Evolutionary conservation across 1,140 invertebrate species (phyloP).

Genomic region (Lordiphosa stackelbergi): DNA sequence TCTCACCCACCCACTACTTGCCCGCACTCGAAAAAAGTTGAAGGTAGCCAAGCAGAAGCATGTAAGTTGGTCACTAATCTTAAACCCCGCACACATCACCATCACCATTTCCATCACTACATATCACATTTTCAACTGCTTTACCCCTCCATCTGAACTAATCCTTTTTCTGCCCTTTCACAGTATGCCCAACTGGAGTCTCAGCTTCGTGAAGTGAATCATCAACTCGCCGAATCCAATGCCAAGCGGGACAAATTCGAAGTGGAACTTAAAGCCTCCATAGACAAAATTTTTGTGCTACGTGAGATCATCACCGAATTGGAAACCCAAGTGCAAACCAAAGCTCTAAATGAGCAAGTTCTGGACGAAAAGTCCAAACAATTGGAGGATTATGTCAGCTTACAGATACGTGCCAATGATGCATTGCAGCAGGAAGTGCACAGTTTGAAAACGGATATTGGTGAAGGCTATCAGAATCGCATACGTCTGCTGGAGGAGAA

Average conservation of each 20-base stretch:
- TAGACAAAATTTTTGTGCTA: constrained; percentile 84
- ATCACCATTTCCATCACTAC: not conserved
- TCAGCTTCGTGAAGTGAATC: constrained; percentile 83
- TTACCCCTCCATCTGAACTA: not conserved
- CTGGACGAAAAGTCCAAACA: constrained; percentile 69
- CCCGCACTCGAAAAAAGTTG: constrained; percentile 48
- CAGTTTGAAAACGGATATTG: constrained; percentile 77
- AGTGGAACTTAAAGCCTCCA: constrained; percentile 82
- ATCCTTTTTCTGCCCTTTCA: constrained; percentile 8
- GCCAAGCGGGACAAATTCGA: constrained; percentile 81
- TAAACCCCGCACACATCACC: constrained; percentile 20
- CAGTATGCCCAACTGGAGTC: constrained; percentile 84
- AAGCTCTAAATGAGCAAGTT: constrained; percentile 77
- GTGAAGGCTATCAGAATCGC: constrained; percentile 78
- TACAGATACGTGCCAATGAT: constrained; percentile 80
- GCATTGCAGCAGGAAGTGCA: constrained; percentile 79
- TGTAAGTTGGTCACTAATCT: constrained; percentile 53
- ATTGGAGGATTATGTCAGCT: constrained; percentile 78
- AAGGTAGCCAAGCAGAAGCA: constrained; percentile 49
- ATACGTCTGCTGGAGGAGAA: constrained; percentile 80
- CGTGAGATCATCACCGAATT: constrained; percentile 87
- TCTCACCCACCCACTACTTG: constrained; percentile 14
- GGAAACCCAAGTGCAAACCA: constrained; percentile 84
- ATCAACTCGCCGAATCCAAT: constrained; percentile 80
- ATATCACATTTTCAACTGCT: not conserved